phyloP scores from a whole-genome alignment of 2,888 invertebrate genomes.

The Drosophila neoperkinsi region DNA sequence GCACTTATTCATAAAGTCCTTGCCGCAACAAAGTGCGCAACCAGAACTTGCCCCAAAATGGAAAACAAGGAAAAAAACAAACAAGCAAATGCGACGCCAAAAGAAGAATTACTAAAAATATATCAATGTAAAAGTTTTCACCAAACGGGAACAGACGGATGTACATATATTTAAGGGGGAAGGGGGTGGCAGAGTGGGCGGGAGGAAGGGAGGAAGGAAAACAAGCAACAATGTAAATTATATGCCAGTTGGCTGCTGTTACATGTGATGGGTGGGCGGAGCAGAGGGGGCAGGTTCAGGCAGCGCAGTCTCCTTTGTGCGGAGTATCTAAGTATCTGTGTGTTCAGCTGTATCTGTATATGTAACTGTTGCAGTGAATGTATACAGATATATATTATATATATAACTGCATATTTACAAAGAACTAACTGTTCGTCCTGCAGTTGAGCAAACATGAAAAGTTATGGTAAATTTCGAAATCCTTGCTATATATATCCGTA shows the following conservation, averaged over 20 bases:
- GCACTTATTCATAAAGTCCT: slow-evolving; percentile 82
- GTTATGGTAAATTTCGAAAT: slow-evolving; percentile 14
- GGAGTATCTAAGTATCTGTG: slow-evolving; percentile 19
- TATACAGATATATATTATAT: slow-evolving; percentile 1
- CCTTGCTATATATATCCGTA: neutral
- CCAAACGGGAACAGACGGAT: slow-evolving; percentile 30
- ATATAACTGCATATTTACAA: slow-evolving; percentile 28
- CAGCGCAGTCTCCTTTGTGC: slow-evolving; percentile 49
- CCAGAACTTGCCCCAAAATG: slow-evolving; percentile 67
- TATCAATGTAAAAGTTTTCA: slow-evolving; percentile 74
- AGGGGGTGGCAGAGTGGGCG: neutral
- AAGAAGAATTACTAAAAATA: slow-evolving; percentile 79
- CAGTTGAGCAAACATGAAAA: slow-evolving; percentile 23
- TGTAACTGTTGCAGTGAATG: neutral
- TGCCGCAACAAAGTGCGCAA: slow-evolving; percentile 46
- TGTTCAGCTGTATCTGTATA: slow-evolving; percentile 6
- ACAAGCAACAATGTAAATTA: slow-evolving; percentile 78
- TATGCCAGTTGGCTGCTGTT: slow-evolving; percentile 71
- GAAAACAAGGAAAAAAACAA: slow-evolving; percentile 45
- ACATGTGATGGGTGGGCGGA: neutral
- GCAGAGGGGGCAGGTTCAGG: neutral
- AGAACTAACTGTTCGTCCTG: slow-evolving; percentile 12
- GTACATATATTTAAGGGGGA: neutral
- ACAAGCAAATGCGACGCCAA: slow-evolving; percentile 34
- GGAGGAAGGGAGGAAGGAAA: slow-evolving; percentile 47